Conservation (phyloP, 1,140 invertebrate species). For the Platyscapa corneri region DNA sequence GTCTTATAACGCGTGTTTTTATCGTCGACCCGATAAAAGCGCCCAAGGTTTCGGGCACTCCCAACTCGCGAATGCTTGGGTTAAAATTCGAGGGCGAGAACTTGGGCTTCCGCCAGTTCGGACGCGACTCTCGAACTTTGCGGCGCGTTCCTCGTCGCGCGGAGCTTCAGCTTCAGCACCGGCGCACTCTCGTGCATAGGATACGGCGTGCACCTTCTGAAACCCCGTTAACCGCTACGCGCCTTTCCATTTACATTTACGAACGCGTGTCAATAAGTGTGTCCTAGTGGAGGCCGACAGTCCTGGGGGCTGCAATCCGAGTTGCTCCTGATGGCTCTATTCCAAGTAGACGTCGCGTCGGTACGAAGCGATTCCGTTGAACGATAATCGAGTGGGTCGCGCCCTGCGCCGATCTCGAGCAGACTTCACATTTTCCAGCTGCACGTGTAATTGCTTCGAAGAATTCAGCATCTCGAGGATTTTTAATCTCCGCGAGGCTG, state of each 20-base stretch:
- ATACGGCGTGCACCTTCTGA: too few species aligned
- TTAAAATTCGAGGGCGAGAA: too few species aligned
- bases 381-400: not conserved
- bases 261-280: not conserved
- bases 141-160: too few species aligned
- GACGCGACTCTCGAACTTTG: too few species aligned
- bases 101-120: too few species aligned
- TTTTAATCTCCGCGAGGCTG: constrained; percentile 17
- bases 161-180: too few species aligned
- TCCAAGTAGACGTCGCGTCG: not conserved
- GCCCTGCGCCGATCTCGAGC: not conserved
- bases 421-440: constrained; percentile 1
- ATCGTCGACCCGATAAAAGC: too few species aligned
- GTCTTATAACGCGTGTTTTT: too few species aligned
- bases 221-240: not conserved
- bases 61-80: too few species aligned
- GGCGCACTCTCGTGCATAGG: too few species aligned
- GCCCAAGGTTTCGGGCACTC: too few species aligned
- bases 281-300: not conserved
- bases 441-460: not conserved
- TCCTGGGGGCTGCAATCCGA: too few species aligned
- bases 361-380: not conserved
- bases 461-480: not conserved
- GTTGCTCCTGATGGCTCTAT: not conserved
- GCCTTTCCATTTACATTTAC: not conserved